A percentile compares a stretch with the other conserved stretches of the same genome.
These are phyloP conservation scores for Oreochromis spilurus DNA, from an alignment of 2,113 vertebrate species.

Conservation along the genomic window DNA sequence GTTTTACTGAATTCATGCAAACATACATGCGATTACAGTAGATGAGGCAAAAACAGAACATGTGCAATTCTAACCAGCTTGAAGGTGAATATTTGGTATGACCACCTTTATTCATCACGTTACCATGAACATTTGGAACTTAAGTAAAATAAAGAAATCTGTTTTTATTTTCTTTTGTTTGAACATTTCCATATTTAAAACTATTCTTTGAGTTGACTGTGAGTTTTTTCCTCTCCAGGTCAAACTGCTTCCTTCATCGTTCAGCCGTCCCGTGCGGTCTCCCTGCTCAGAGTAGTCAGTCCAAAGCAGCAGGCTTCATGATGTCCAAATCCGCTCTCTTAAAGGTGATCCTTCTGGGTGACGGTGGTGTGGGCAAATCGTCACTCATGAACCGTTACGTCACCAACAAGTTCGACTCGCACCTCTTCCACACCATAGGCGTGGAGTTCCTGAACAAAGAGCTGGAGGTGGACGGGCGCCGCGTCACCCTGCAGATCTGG, in stretches of 20 bases:
- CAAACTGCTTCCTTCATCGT: neutral
- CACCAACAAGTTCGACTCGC: slow-evolving; percentile 91
- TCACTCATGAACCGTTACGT: slow-evolving; percentile 98
- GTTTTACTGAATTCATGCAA: neutral
- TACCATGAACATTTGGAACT: neutral
- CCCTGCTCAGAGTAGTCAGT: neutral
- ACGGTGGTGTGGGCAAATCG: slow-evolving; percentile 94
- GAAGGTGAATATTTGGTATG: neutral
- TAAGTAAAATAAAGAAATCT: fast-evolving
- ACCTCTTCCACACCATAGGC: slow-evolving; percentile 96
- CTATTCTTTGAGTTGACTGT: neutral
- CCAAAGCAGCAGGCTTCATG: slow-evolving; percentile 41
- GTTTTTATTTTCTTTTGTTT: neutral
- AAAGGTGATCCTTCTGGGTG: slow-evolving; percentile 93
- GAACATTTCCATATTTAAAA: neutral
- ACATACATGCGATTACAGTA: neutral
- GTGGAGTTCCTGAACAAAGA: slow-evolving; percentile 97
- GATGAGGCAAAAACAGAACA: neutral
- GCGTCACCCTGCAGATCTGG: slow-evolving; percentile 95
- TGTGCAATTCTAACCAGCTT: neutral
- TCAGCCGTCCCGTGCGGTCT: fast-evolving
- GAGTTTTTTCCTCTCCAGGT: neutral
- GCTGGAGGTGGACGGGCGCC: slow-evolving; percentile 90
- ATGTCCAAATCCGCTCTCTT: slow-evolving; percentile 85
- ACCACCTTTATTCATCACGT: neutral